Evolutionary conservation across 2,888 invertebrate species (phyloP), one percentile per base, ranked within the genome.

Genomic region (Andrena praecox): DNA sequence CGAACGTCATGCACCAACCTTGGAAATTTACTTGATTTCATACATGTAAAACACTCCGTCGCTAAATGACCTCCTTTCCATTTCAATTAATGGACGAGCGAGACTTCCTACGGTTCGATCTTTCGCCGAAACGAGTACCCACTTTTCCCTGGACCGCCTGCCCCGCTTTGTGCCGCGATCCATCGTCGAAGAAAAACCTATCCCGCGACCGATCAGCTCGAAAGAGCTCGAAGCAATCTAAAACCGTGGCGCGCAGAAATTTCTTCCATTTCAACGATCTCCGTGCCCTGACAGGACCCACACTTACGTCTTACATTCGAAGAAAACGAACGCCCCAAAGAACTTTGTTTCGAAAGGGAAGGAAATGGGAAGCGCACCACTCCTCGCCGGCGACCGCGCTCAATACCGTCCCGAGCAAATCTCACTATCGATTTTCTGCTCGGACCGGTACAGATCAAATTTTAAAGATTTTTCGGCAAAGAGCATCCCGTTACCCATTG

Each of bases 181-280:
- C 67, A 73, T 87, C 79, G 77, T 68, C 77, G 63, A 71, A 76
- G 73, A 82, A 86, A 73, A 86, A 81, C 68, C 86, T 80, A 81
- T 86, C 76, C 86, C 82, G 74, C 66, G 72, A 62, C 67, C 77
- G 86, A 87, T 87, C 82, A 80, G 78, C 67, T 70, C 77, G 77
- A 82, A 84, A 86, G 77, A 77, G 67, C 68, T 69, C 70, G 70
- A 72, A 64, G 74, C 87, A 81, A 84, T 76, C 77, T 77, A 64
- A 82, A 87, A 80, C 76, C 67, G 72, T 62, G 71, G 70, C 76
- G 77, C 72, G 63, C 60, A 42, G 79, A 71, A 87, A 82, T 87
- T 82, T 68, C 77, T 73, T 84, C 69, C 52, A 50, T 79, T 74
- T 78, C 76, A 54, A 77, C 74, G 79, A 69, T 86, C 81, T 74